A percentile compares a stretch with the other conserved stretches of the same genome.
Evolutionary conservation across 2,888 invertebrate genomes (phyloP).

Genomic region (Magallana nippona): DNA sequence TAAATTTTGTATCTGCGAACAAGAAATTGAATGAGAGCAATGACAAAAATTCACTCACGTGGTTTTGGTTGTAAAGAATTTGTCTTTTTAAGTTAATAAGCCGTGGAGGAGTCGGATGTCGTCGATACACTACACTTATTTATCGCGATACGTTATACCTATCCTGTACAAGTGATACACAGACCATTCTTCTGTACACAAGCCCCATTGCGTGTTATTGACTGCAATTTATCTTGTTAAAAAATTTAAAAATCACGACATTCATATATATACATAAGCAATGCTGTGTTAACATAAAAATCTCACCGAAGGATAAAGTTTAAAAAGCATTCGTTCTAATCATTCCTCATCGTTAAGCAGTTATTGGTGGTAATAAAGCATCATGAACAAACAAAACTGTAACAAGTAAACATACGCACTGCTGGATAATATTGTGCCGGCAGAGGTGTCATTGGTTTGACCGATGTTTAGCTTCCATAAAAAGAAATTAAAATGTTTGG

Average conservation of each 20-base stretch:
- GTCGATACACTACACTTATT: too few relatives aligned
- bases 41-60: too few relatives aligned
- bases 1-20: too few relatives aligned
- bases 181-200: too few relatives aligned
- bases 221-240: too few relatives aligned
- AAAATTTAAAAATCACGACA: not conserved
- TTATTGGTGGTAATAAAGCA: not conserved
- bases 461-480: constrained; percentile 59
- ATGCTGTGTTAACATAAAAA: not conserved
- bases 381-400: not conserved
- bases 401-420: not conserved
- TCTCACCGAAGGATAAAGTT: not conserved
- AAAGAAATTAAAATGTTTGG: constrained; percentile 57
- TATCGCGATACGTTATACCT: too few relatives aligned
- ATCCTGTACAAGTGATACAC: too few relatives aligned
- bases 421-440: not conserved
- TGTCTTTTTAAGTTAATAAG: too few relatives aligned
- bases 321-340: not conserved
- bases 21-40: too few relatives aligned
- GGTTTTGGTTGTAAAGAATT: too few relatives aligned
- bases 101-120: too few relatives aligned
- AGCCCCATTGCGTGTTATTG: too few relatives aligned
- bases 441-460: not conserved
- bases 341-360: not conserved
- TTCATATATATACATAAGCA: not conserved